A percentile compares a stretch with the other conserved stretches of the same genome.
phyloP scores from a whole-genome alignment of 2,888 invertebrate genomes.

The Caradrina clavipalpis region DNA sequence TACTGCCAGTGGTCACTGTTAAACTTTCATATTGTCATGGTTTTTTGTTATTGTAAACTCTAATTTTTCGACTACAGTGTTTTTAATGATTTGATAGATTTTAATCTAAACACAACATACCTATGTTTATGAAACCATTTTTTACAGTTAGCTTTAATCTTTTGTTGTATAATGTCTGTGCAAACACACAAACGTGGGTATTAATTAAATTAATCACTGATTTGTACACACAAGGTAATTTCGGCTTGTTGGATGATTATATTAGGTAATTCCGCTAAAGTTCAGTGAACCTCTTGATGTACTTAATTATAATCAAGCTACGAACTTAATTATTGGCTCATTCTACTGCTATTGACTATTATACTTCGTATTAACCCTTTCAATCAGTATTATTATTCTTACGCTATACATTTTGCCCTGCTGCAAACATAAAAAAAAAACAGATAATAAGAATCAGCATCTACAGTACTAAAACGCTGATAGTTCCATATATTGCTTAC shows the following conservation, averaged over 20 bases:
- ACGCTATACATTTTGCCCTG: neutral
- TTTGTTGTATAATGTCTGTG: neutral
- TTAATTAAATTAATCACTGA: conserved; percentile 2
- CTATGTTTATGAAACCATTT: conserved; percentile 5
- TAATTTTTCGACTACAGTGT: conserved; percentile 8
- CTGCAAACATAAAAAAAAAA: neutral
- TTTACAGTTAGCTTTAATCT: neutral
- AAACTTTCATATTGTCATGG: conserved; percentile 11
- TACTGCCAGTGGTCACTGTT: conserved; percentile 5
- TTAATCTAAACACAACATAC: neutral
- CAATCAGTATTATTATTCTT: neutral
- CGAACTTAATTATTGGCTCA: conserved; percentile 33
- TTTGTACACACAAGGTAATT: conserved; percentile 2
- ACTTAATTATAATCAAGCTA: conserved; percentile 25
- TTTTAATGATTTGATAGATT: conserved; percentile 6
- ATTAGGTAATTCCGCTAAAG: conserved; percentile 16
- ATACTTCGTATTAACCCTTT: conserved; percentile 20
- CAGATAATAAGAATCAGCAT: no score
- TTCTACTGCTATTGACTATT: conserved; percentile 2
- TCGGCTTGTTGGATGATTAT: conserved; percentile 15
- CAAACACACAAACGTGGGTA: neutral
- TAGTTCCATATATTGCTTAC: no score
- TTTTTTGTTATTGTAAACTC: conserved; percentile 5
- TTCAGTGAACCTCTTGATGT: conserved; percentile 7
- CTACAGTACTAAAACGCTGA: no score